Evolutionary conservation across 2,888 invertebrate genomes (phyloP), one percentile per base, ranked within the genome.

Genomic region (Petrophora chlorosata): DNA sequence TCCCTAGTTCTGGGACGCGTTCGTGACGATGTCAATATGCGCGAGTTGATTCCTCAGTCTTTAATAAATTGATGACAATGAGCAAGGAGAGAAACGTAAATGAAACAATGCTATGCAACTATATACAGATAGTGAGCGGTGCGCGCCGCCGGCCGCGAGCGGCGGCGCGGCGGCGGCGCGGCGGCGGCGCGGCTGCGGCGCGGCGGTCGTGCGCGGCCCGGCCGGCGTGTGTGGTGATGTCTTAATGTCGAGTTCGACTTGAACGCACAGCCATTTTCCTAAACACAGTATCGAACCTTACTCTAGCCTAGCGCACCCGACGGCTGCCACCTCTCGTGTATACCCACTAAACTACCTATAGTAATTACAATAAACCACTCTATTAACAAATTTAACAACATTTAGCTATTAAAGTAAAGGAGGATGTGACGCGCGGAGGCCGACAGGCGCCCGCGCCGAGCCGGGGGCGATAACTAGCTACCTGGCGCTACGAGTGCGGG

Each of bases 11-110:
- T 44, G 70, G 83, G 82, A 80, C 85, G 82, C 84, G 79, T 83
- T 79, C 84, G 87, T 85, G 86, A 80, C 86, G 79, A 88, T 86
- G 88, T 85, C 85, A 79, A 81, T 84, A 84, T 85, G 86, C 88
- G 87, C 85, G 79, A 83, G 84, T 88, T 88, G 89, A 88, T 89
- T 87, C 82, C 88, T 89, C 89, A 89, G 89, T 89, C 89, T 89
- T 87, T 89, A 87, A 87, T 87, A 84, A 85, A 87, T 89, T 89
- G 89, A 89, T 89, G 89, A 82, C 86, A 84, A 88, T 88, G 89
- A 88, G 86, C 85, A 85, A 86, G 87, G 86, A 85, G 81, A 79
- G 70, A 63, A 83, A 86, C 80, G 80, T 82, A 86, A 87, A 87
- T 87, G 86, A 88, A 83, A 79, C 70, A 83, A 87, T 86, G 88